A percentile compares a stretch with the other conserved stretches of the same genome.
phyloP scores from a whole-genome alignment of 2,888 invertebrate genomes.

The Dioctria linearis region DNA sequence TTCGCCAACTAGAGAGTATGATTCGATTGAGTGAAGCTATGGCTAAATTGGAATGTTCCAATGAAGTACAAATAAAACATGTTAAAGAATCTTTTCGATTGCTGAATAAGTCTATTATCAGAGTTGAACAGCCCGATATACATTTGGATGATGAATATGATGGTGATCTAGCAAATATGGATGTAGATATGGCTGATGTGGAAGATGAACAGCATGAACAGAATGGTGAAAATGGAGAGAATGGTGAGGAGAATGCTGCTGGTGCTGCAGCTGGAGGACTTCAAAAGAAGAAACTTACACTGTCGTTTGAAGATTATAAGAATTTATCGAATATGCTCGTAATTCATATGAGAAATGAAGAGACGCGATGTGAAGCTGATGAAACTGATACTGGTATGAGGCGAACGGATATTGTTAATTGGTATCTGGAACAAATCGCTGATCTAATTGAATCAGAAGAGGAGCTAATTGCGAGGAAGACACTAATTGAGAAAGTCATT shows the following conservation, averaged over 20 bases:
- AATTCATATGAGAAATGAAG: conserved; percentile 89
- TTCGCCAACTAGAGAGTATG: conserved; percentile 95
- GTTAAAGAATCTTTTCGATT: conserved; percentile 93
- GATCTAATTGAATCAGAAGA: conserved; percentile 92
- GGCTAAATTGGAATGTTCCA: conserved; percentile 96
- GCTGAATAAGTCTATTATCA: conserved; percentile 95
- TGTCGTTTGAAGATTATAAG: conserved; percentile 96
- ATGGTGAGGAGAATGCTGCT: conserved; percentile 58
- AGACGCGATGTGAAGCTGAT: conserved; percentile 78
- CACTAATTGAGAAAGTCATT: conserved; percentile 93
- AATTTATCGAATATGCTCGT: conserved; percentile 92
- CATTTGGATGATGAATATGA: conserved; percentile 87
- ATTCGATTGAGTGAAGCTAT: conserved; percentile 96
- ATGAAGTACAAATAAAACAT: conserved; percentile 88
- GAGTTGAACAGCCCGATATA: conserved; percentile 98
- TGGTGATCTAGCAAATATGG: conserved; percentile 64
- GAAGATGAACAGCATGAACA: conserved; percentile 60
- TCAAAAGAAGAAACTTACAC: conserved; percentile 81
- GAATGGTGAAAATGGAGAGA: conserved; percentile 60
- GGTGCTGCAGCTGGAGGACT: conserved; percentile 61
- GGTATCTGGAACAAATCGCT: conserved; percentile 93
- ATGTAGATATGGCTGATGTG: conserved; percentile 75
- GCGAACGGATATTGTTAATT: conserved; percentile 88
- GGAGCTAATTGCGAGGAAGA: conserved; percentile 90
- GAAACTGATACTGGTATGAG: conserved; percentile 78